phyloP scores from a whole-genome alignment of 2,888 invertebrate species.

The Xestia ashworthii region DNA sequence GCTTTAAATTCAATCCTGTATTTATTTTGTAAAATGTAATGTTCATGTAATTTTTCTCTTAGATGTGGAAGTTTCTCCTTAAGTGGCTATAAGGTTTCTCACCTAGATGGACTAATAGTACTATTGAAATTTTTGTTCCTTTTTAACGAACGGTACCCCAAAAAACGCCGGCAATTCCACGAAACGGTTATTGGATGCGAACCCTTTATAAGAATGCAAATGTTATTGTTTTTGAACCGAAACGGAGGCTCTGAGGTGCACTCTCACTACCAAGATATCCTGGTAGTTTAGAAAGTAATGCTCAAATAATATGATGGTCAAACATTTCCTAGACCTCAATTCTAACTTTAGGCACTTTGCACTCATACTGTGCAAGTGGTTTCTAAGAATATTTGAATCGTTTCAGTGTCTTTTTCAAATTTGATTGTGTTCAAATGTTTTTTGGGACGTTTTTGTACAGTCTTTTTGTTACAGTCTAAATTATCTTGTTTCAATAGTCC shows the following conservation, averaged over 20 bases:
- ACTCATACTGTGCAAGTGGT: conserved; percentile 30
- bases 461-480: background rate
- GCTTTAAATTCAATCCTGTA: background rate
- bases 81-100: background rate
- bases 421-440: conserved; percentile 5
- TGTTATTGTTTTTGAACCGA: conserved; percentile 76
- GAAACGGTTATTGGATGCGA: conserved; percentile 73
- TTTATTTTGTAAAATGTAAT: background rate
- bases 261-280: conserved; percentile 70
- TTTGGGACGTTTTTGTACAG: background rate
- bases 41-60: background rate
- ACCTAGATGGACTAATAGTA: background rate
- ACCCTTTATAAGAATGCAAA: conserved; percentile 81
- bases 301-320: conserved; percentile 52
- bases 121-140: background rate
- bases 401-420: conserved; percentile 11
- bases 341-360: conserved; percentile 34
- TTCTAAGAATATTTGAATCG: conserved; percentile 29
- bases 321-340: conserved; percentile 45
- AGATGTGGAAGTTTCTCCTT: background rate
- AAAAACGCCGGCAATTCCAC: conserved; percentile 60
- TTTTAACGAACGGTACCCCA: conserved; percentile 30
- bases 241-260: conserved; percentile 74
- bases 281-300: conserved; percentile 64
- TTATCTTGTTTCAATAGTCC: background rate